phyloP scores from a whole-genome alignment of 2,113 vertebrate species.

The Mirza zaza region DNA sequence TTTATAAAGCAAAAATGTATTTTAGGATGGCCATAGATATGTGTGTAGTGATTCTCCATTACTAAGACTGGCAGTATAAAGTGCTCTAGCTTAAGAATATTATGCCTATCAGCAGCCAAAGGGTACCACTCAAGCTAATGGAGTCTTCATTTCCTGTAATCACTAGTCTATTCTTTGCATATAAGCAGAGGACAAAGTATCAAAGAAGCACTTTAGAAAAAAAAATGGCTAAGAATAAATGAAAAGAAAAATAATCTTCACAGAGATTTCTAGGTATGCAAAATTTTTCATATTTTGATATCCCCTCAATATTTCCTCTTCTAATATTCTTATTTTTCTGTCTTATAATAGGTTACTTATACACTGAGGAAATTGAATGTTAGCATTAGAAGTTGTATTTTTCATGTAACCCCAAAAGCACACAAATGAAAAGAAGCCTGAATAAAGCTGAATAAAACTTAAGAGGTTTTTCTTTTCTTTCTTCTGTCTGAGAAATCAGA shows the following conservation, averaged over 20 bases:
- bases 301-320: neutral
- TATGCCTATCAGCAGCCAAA: constrained; percentile 64
- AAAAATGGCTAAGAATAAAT: neutral
- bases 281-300: neutral
- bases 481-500: neutral
- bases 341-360: neutral
- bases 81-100: constrained; percentile 63
- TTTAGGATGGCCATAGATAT: constrained; percentile 21
- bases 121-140: constrained; percentile 71
- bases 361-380: neutral
- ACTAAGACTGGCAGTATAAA: constrained; percentile 51
- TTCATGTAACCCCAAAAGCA: neutral
- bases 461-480: neutral
- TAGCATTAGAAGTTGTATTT: neutral
- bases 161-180: constrained; percentile 52
- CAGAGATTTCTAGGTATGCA: neutral
- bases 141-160: constrained; percentile 71
- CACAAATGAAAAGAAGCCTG: neutral
- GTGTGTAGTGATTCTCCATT: constrained; percentile 37
- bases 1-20: constrained; percentile 39
- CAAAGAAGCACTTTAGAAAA: neutral
- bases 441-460: neutral
- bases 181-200: constrained; percentile 49
- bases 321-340: neutral
- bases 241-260: neutral